Conservation (phyloP, 2,797 vertebrate genomes). For the Cryptoblepharus egeriae region DNA sequence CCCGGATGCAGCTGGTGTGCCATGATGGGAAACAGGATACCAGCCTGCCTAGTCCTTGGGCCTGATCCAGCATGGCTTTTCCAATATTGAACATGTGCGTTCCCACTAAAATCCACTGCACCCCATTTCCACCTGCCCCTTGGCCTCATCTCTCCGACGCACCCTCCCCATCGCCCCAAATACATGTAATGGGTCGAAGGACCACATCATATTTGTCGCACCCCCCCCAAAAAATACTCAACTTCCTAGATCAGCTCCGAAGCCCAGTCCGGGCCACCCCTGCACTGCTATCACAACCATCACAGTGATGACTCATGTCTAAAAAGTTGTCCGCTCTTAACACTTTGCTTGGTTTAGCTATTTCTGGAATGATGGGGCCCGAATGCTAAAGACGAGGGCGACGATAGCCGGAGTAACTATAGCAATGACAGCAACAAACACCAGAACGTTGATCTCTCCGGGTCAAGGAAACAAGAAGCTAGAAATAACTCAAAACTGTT, state of each 20-base stretch:
- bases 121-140: not conserved
- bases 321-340: constrained; percentile 63
- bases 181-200: not conserved
- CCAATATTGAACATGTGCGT: not conserved
- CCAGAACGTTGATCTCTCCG: constrained; percentile 34
- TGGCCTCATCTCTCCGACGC: not conserved
- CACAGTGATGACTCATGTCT: constrained; percentile 62
- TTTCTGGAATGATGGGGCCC: constrained; percentile 63
- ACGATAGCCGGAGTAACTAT: constrained; percentile 72
- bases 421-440: constrained; percentile 74
- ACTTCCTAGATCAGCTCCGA: no score
- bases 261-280: constrained; percentile 44
- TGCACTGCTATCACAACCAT: constrained; percentile 64
- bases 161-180: not conserved
- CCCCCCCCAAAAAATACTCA: no score
- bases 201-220: no score
- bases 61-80: no score
- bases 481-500: constrained; percentile 60
- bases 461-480: constrained; percentile 60
- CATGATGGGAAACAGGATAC: no score
- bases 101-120: not conserved
- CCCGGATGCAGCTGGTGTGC: no score
- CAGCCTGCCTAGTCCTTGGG: no score
- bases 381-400: constrained; percentile 54
- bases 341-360: constrained; percentile 70